Conservation (phyloP, 2,888 invertebrate genomes). For the Ellobium chinense region DNA sequence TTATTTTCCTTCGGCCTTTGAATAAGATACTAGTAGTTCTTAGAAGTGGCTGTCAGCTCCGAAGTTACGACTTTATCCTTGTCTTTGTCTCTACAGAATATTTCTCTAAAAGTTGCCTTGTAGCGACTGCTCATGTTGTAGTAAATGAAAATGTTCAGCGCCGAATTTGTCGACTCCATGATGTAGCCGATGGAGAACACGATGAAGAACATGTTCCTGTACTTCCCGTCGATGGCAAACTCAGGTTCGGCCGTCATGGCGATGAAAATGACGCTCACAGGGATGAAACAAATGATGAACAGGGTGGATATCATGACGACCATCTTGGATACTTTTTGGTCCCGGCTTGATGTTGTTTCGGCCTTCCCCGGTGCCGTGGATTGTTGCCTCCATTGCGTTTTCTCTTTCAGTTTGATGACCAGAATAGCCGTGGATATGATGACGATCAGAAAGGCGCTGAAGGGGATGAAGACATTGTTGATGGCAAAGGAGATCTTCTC, state of each 20-base stretch:
- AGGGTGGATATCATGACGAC: constrained; percentile 5
- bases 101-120: neutral
- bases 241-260: constrained; percentile 9
- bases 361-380: neutral
- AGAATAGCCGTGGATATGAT: neutral
- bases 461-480: constrained; percentile 13
- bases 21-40: too few relatives aligned
- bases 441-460: constrained; percentile 4
- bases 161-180: neutral
- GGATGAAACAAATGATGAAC: constrained; percentile 12
- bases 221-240: neutral
- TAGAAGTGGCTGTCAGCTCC: too few relatives aligned
- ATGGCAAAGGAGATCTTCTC: constrained; percentile 8
- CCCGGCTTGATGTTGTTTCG: neutral
- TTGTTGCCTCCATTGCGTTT: neutral
- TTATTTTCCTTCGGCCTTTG: too few relatives aligned
- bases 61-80: too few relatives aligned
- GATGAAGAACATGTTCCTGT: constrained; percentile 14
- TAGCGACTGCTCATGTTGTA: neutral
- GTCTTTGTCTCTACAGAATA: neutral
- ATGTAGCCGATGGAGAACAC: neutral
- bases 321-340: constrained; percentile 7
- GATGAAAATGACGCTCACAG: neutral
- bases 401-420: neutral
- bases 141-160: constrained; percentile 22